These are phyloP conservation scores for Ammodytes marinus DNA, from an alignment of 2,113 vertebrate species.

Conservation along the genomic window DNA sequence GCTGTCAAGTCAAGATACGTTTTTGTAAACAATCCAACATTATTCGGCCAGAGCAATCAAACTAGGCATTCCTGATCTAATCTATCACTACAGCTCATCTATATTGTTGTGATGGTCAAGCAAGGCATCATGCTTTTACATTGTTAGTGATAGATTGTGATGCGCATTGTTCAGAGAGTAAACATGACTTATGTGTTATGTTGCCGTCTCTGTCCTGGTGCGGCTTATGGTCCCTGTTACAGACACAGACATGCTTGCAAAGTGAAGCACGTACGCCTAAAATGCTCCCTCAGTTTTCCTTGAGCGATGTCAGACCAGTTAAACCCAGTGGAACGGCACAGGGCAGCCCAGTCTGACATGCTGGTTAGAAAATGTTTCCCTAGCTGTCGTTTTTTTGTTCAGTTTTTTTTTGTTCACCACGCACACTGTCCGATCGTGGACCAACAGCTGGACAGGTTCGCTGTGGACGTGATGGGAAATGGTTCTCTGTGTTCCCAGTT, in stretches of 20 bases:
- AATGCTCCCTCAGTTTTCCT: background rate
- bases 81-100: background rate
- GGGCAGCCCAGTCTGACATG: slow-evolving; percentile 17
- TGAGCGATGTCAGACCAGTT: background rate
- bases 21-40: background rate
- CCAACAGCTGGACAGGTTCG: slow-evolving; percentile 28
- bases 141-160: background rate
- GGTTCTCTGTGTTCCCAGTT: slow-evolving; percentile 39
- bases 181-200: slow-evolving; percentile 1
- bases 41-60: background rate
- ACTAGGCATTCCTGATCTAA: background rate
- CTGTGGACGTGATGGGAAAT: slow-evolving; percentile 62
- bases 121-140: background rate
- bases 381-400: background rate
- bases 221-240: background rate
- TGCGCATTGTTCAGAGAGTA: background rate
- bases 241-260: background rate
- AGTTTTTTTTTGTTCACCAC: background rate
- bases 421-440: background rate
- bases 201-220: background rate
- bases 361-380: slow-evolving; percentile 44
- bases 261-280: slow-evolving; percentile 3
- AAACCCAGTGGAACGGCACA: slow-evolving; percentile 6
- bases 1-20: background rate
- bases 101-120: too few species aligned